Conservation (phyloP, 2,888 invertebrate genomes). For the Drosophila rubida region DNA sequence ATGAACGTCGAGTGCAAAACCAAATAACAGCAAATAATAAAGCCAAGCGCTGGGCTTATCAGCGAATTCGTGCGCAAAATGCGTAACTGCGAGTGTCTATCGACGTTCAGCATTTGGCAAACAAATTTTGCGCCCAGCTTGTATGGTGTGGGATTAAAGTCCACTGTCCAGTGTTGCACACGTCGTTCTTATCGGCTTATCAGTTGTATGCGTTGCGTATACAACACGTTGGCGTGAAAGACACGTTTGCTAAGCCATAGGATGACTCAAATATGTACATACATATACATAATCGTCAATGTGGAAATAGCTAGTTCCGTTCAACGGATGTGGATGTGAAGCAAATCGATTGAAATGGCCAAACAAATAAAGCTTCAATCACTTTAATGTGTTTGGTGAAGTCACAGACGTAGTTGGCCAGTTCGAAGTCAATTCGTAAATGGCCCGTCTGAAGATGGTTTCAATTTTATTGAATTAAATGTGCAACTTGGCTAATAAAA, state of each 20-base stretch:
- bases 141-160: constrained; percentile 4
- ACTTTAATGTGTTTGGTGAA: constrained; percentile 21
- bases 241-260: constrained; percentile 14
- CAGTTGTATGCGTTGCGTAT: constrained; percentile 21
- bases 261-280: constrained; percentile 39
- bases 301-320: not conserved
- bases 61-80: constrained; percentile 61
- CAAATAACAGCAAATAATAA: constrained; percentile 6
- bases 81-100: constrained; percentile 33
- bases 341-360: constrained; percentile 25
- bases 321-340: not conserved
- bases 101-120: constrained; percentile 26
- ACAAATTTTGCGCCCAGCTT: constrained; percentile 35
- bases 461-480: constrained; percentile 1
- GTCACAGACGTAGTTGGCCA: not conserved
- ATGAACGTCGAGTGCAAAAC: constrained; percentile 31
- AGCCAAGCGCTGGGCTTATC: constrained; percentile 37
- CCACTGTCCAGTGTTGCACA: constrained; percentile 42
- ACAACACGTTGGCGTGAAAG: constrained; percentile 6
- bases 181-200: constrained; percentile 55
- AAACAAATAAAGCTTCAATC: constrained; percentile 38
- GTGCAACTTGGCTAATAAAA: not conserved
- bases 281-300: constrained; percentile 18
- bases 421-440: not conserved
- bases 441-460: not conserved